phyloP scores from a whole-genome alignment of 2,797 vertebrate species.

The Lycodopsis pacificus region DNA sequence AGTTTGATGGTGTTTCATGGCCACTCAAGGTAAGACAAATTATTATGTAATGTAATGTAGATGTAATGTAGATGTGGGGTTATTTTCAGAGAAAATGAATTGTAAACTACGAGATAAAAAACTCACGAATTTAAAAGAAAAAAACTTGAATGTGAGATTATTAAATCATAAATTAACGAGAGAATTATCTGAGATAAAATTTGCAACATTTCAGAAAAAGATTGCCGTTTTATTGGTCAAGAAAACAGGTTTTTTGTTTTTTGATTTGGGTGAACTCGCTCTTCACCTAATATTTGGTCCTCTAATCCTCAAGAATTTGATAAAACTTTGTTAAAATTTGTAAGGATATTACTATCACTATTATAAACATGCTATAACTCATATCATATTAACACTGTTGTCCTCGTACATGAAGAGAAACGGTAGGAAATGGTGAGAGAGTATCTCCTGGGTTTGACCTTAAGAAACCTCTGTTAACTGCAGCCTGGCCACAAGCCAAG shows the following conservation, averaged over 20 bases:
- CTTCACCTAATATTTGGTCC: not conserved
- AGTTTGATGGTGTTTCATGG: not conserved
- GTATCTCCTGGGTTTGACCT: slow-evolving; percentile 41
- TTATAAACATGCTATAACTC: not conserved
- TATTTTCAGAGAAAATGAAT: not conserved
- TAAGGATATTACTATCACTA: not conserved
- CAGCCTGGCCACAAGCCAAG: slow-evolving; percentile 49
- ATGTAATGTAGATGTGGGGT: no score
- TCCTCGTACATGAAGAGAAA: slow-evolving; percentile 16
- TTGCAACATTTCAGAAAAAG: no score
- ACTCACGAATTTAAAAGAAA: not conserved
- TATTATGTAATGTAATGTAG: not conserved
- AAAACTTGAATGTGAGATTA: not conserved
- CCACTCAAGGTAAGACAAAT: not conserved
- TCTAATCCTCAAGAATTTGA: no score
- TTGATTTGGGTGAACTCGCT: not conserved
- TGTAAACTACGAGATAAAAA: no score
- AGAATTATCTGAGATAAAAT: not conserved
- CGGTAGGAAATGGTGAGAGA: slow-evolving; percentile 18
- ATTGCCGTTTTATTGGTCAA: no score
- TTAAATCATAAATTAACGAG: not conserved
- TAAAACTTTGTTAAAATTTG: not conserved
- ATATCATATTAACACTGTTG: not conserved
- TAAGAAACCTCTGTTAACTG: slow-evolving; percentile 41
- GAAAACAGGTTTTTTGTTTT: no score